Evolutionary conservation across 2,888 invertebrate species (phyloP), one percentile per base, ranked within the genome.

Genomic region (Amblyjoppa fuscipennis): DNA sequence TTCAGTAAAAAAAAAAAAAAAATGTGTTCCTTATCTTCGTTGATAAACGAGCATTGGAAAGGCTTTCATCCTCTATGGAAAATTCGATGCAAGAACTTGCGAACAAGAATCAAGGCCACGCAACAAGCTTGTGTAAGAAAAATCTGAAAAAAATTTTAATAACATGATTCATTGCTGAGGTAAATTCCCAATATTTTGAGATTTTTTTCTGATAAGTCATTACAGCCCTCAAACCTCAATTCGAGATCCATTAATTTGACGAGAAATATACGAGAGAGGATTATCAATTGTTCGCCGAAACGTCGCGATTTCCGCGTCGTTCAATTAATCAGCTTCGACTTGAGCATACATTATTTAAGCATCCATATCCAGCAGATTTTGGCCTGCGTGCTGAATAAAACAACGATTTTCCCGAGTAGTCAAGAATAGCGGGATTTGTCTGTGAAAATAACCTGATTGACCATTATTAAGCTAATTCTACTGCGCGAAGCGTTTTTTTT

Each of bases 1-100:
- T 74, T 49, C 13, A 11, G 7, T 34, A 53, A 71, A 51, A 9
- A 51, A 71, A 51, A 71, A 70, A 31, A 53, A 53, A 20, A 20
- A 70, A 31, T 34, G 53, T 7, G 1, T 6, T 11, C 41, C 16
- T 11, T 41, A 20, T 25, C 25, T 45, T 69, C n/a, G 13, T 25
- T 45, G n/a, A 41, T 7, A 20, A 25, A 41, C 20, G 20, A 45
- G 6, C 13, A 25, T 11, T 56, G 9, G 9, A 11, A 56, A 20
- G 20, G 56, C 20, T 56, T 56, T 56, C 20, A 7, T 56, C 13
- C 3, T 56, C 11, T 25, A 25, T 56, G 5, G 1, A 9, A 11
- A 9, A 56, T 56, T 11, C 56, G 4, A 4, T 20, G 7, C 25
- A 25, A n/a, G 25, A 56, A 25, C 25, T n/a, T 56, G 3, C 2